These are phyloP conservation scores for Stigmatopora argus DNA, from an alignment of 2,113 vertebrate species.

Conservation along the genomic window DNA sequence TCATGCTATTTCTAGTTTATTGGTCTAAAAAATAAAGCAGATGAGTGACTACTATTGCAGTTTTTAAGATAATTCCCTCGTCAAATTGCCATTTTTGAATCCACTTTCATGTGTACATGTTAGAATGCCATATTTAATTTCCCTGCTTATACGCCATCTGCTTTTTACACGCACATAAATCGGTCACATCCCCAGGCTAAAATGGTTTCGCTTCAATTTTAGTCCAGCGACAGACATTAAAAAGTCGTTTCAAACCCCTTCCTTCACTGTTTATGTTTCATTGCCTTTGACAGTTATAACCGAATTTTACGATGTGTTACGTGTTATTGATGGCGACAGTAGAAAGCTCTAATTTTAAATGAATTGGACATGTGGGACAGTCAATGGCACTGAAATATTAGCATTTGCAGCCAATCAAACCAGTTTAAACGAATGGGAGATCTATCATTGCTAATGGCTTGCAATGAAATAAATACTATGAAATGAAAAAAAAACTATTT, in stretches of 20 bases:
- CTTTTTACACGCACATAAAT: constrained; percentile 30
- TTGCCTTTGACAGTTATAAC: no score
- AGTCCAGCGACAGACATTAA: not conserved
- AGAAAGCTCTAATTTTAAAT: no score
- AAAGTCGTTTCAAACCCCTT: not conserved
- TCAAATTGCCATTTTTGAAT: constrained; percentile 19
- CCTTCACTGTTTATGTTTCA: no score
- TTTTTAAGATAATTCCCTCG: not conserved
- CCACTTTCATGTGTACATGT: constrained; percentile 20
- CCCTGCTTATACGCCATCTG: constrained; percentile 31
- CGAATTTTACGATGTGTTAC: no score
- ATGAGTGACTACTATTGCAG: not conserved
- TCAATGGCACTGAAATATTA: no score
- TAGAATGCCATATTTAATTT: constrained; percentile 41
- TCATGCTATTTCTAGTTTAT: not conserved
- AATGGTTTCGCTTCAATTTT: not conserved
- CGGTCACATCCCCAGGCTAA: constrained; percentile 17
- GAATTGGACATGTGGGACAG: no score
- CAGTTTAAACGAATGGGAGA: no score
- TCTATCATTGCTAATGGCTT: no score
- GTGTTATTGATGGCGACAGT: no score
- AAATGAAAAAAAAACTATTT: constrained; percentile 11
- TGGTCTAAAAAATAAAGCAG: not conserved
- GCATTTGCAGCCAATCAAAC: no score
- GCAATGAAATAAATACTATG: no score